Evolutionary conservation across 2,888 invertebrate species (phyloP).

Genomic region (Atrina japonica): DNA sequence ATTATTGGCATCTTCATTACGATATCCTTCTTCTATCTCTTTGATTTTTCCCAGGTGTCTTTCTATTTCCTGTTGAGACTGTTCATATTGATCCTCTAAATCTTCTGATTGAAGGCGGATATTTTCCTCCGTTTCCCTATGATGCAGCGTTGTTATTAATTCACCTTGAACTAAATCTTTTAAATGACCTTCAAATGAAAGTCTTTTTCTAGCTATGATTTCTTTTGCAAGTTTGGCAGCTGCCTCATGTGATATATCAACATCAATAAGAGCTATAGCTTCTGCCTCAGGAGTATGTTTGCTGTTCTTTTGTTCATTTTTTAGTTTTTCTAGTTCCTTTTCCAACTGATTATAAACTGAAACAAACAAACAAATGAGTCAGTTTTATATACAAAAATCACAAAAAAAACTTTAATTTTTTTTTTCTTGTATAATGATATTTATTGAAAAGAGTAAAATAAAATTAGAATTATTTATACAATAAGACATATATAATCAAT

Average conservation of each 20-base stretch:
- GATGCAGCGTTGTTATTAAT: constrained; percentile 53
- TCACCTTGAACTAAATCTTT: constrained; percentile 60
- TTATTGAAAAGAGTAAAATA: too few species aligned
- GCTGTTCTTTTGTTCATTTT: constrained; percentile 36
- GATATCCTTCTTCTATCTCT: constrained; percentile 59
- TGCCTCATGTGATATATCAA: constrained; percentile 40
- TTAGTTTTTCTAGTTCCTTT: constrained; percentile 53
- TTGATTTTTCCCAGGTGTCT: constrained; percentile 50
- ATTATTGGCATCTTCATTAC: constrained; percentile 52
- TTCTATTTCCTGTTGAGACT: constrained; percentile 54
- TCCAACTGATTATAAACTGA: constrained; percentile 58
- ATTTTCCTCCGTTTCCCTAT: constrained; percentile 57
- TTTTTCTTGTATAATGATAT: too few species aligned
- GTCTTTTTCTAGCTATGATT: constrained; percentile 48
- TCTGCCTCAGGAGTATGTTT: constrained; percentile 28
- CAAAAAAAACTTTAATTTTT: too few species aligned
- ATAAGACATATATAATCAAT: too few species aligned
- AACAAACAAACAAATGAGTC: constrained; percentile 21
- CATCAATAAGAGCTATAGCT: constrained; percentile 47
- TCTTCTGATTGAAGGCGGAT: constrained; percentile 58
- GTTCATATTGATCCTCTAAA: constrained; percentile 58
- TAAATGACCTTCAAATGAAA: constrained; percentile 62
- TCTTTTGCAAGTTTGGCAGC: constrained; percentile 43
- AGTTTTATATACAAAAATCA: too few species aligned
- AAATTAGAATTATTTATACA: too few species aligned